These are phyloP conservation scores for Ailuropoda melanoleuca DNA, from an alignment of 2,113 vertebrate species.

Conservation along the genomic window DNA sequence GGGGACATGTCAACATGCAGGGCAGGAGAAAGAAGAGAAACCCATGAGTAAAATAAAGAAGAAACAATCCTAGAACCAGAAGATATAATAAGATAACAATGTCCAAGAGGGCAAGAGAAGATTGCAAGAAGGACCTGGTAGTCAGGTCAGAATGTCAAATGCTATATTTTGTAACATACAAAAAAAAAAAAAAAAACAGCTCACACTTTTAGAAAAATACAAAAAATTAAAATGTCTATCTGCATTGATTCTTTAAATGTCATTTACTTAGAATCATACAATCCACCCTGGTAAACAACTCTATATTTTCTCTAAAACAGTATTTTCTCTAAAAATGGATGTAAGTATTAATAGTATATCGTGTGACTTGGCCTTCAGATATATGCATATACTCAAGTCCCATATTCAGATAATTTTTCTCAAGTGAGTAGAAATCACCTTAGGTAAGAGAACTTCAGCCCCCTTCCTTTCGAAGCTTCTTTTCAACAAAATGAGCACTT, in stretches of 20 bases:
- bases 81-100: background rate
- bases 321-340: background rate
- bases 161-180: background rate
- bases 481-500: slow-evolving; percentile 21
- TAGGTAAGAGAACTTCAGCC: background rate
- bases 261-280: background rate
- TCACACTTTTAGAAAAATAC: background rate
- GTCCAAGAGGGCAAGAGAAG: background rate
- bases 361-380: background rate
- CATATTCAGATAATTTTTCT: background rate
- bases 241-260: background rate
- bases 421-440: background rate
- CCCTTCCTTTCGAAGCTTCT: background rate
- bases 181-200: background rate
- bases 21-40: background rate
- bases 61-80: background rate
- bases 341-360: background rate
- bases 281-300: background rate
- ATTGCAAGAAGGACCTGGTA: background rate
- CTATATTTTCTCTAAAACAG: slow-evolving; percentile 7
- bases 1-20: background rate
- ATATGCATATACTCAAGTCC: background rate
- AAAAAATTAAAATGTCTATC: background rate
- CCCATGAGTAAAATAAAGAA: background rate
- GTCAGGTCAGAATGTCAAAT: background rate